Evolutionary conservation across 2,888 invertebrate genomes (phyloP).

Genomic region (Mechanitis messenoides): DNA sequence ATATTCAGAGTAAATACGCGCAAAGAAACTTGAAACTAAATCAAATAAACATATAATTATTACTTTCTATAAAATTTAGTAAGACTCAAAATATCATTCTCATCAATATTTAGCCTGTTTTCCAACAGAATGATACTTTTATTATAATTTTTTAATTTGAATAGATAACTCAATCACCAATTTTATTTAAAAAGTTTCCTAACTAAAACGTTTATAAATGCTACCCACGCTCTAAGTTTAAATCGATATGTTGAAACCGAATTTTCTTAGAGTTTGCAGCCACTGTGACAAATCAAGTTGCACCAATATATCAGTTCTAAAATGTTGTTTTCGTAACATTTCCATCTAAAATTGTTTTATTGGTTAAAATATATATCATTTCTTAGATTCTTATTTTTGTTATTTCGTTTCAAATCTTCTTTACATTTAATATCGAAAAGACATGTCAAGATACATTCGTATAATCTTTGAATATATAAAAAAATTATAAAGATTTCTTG

Average conservation of each 20-base stretch:
- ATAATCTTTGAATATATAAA: slow-evolving; percentile 1
- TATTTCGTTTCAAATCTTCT: slow-evolving; percentile 12
- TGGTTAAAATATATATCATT: slow-evolving; percentile 19
- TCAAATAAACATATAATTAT: no score
- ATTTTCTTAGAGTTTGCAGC: slow-evolving; percentile 7
- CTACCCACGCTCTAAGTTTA: not conserved
- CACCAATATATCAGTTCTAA: slow-evolving; percentile 20
- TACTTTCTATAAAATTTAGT: no score
- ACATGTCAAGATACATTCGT: not conserved
- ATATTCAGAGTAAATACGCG: no score
- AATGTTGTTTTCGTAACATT: slow-evolving; percentile 16
- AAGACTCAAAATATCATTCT: no score
- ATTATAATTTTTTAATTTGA: not conserved
- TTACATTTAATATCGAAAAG: not conserved
- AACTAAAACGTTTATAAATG: not conserved
- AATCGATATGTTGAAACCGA: slow-evolving; percentile 9
- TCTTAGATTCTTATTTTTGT: slow-evolving; percentile 9
- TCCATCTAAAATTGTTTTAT: slow-evolving; percentile 13
- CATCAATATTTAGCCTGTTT: no score
- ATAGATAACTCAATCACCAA: not conserved
- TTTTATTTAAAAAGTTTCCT: not conserved
- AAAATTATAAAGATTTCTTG: slow-evolving; percentile 6
- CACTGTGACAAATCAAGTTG: slow-evolving; percentile 16
- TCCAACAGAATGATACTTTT: no score
- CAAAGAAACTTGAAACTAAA: no score